These are phyloP conservation scores for Danaus melanippus DNA, from an alignment of 1,140 invertebrate species.

Conservation along the genomic window DNA sequence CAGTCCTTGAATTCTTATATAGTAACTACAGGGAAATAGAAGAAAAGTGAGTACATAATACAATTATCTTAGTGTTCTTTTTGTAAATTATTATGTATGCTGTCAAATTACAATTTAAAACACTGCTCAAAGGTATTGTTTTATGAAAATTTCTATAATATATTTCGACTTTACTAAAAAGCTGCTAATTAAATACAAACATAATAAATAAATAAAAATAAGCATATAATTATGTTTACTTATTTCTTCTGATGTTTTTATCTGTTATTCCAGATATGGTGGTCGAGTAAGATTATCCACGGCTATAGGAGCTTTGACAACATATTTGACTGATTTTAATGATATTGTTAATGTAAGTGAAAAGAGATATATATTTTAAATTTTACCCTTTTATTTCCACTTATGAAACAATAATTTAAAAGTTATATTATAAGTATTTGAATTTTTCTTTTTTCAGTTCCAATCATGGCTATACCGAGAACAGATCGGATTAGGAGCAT, in stretches of 20 bases:
- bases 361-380: too few species aligned
- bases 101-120: too few species aligned
- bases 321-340: slow-evolving; percentile 42
- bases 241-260: slow-evolving; percentile 7
- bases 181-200: too few species aligned
- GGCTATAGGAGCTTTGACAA: slow-evolving; percentile 30
- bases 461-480: slow-evolving; percentile 47
- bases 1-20: slow-evolving; percentile 44
- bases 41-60: slow-evolving; percentile 11
- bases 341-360: slow-evolving; percentile 35
- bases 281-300: slow-evolving; percentile 34
- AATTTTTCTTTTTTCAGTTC: slow-evolving; percentile 38
- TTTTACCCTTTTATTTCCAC: too few species aligned
- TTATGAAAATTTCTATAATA: too few species aligned
- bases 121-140: too few species aligned
- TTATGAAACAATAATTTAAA: neutral
- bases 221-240: neutral
- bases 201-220: too few species aligned
- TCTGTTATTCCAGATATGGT: slow-evolving; percentile 43
- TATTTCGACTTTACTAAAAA: too few species aligned
- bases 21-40: slow-evolving; percentile 35
- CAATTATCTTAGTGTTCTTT: too few species aligned
- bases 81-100: too few species aligned
- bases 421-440: slow-evolving; percentile 1
- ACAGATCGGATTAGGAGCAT: slow-evolving; percentile 30